Evolutionary conservation across 2,888 invertebrate genomes (phyloP).

Genomic region (Archips xylosteana): DNA sequence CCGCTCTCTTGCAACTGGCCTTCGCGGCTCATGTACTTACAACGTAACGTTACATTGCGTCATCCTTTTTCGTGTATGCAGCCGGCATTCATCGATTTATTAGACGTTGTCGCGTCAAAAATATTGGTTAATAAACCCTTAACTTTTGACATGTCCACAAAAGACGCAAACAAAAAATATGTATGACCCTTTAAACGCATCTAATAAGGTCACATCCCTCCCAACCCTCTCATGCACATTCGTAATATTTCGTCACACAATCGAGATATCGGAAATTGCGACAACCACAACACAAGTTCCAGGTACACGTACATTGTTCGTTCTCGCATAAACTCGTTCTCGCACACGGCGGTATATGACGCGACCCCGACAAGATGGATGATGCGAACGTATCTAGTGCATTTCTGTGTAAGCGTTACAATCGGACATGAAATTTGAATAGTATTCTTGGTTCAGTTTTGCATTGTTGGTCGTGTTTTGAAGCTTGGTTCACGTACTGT

Average conservation of each 20-base stretch:
- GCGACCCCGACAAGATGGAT: constrained; percentile 37
- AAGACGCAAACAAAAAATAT: too few species aligned
- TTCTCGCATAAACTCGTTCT: constrained; percentile 28
- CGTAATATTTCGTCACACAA: not conserved
- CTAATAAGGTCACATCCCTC: too few species aligned
- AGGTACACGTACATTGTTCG: constrained; percentile 23
- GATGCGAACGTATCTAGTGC: constrained; percentile 38
- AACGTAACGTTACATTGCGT: too few species aligned
- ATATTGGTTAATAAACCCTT: too few species aligned
- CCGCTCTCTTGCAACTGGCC: too few species aligned
- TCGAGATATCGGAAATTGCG: constrained; percentile 25
- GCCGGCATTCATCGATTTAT: too few species aligned
- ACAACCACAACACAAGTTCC: constrained; percentile 8
- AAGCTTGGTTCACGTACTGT: constrained; percentile 13
- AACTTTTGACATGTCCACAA: too few species aligned
- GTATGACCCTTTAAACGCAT: too few species aligned
- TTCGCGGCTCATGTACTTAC: too few species aligned
- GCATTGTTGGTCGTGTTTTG: constrained; percentile 26
- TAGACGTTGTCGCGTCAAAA: too few species aligned
- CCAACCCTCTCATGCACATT: not conserved
- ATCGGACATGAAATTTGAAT: constrained; percentile 39
- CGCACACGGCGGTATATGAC: constrained; percentile 21
- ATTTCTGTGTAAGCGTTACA: constrained; percentile 38
- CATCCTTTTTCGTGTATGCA: too few species aligned
- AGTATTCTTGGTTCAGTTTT: constrained; percentile 42